phyloP scores from a whole-genome alignment of 2,888 invertebrate species.

The Drosophila sordidapex region DNA sequence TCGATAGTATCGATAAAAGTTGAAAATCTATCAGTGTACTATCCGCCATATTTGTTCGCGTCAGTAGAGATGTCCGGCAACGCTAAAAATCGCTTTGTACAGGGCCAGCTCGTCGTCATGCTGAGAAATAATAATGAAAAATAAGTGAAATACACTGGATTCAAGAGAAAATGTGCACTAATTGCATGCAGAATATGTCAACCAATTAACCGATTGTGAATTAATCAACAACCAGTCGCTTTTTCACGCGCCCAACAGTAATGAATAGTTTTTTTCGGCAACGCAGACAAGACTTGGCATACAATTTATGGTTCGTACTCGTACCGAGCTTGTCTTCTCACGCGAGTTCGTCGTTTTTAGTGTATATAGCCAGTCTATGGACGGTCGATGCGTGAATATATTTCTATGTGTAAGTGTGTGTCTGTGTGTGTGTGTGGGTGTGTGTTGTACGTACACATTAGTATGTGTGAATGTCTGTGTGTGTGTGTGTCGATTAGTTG shows the following conservation, averaged over 20 bases:
- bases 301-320: constrained; percentile 77
- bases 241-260: constrained; percentile 52
- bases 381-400: constrained; percentile 82
- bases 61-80: constrained; percentile 63
- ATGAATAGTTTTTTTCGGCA: constrained; percentile 72
- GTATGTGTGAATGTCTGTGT: constrained; percentile 33
- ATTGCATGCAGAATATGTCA: constrained; percentile 59
- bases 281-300: constrained; percentile 76
- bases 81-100: constrained; percentile 73
- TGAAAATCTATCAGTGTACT: constrained; percentile 19
- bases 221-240: constrained; percentile 42
- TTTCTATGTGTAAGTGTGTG: constrained; percentile 80
- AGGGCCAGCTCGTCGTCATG: constrained; percentile 76
- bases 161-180: constrained; percentile 69
- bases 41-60: constrained; percentile 76
- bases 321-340: constrained; percentile 77
- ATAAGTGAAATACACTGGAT: constrained; percentile 78
- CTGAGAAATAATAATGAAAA: constrained; percentile 75
- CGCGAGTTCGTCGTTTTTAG: constrained; percentile 77
- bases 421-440: constrained; percentile 64
- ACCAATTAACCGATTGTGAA: constrained; percentile 54
- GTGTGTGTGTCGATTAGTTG: constrained; percentile 56
- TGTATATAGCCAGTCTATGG: constrained; percentile 79
- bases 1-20: constrained; percentile 39
- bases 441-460: constrained; percentile 50